Evolutionary conservation across 2,888 invertebrate genomes (phyloP).

Genomic region (Itoplectis maculator): DNA sequence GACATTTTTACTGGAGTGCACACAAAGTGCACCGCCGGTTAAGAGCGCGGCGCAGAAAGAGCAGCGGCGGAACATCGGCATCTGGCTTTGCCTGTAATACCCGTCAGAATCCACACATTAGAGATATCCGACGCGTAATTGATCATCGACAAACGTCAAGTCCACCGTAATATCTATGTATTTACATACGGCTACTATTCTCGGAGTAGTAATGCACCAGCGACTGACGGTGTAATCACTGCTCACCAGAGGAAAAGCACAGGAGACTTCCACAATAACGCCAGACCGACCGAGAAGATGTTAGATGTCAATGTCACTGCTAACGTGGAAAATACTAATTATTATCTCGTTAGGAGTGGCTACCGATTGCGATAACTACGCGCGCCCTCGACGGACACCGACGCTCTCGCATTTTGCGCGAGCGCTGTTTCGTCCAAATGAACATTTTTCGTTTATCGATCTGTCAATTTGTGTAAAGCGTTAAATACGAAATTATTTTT

Average conservation of each 20-base stretch:
- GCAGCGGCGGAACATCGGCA: neutral
- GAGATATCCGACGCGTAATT: slow-evolving; percentile 10
- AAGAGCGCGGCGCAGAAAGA: neutral
- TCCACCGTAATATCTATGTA: slow-evolving; percentile 23
- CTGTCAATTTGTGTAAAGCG: neutral
- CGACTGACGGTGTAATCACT: slow-evolving; percentile 29
- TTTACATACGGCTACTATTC: slow-evolving; percentile 27
- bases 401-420: neutral
- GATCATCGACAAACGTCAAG: slow-evolving; percentile 20
- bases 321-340: slow-evolving; percentile 62
- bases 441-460: neutral
- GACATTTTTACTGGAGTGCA: neutral
- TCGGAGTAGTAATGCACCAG: slow-evolving; percentile 18
- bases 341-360: slow-evolving; percentile 53
- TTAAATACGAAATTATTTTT: neutral
- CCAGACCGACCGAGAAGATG: slow-evolving; percentile 43
- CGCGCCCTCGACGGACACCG: slow-evolving; percentile 29
- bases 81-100: slow-evolving; percentile 5
- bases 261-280: neutral
- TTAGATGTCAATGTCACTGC: slow-evolving; percentile 65
- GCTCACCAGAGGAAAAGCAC: slow-evolving; percentile 6
- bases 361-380: slow-evolving; percentile 38
- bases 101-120: slow-evolving; percentile 17
- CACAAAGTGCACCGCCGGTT: slow-evolving; percentile 12
- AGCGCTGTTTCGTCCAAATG: neutral